Percentiles rank a stretch among this genome's conserved stretches.
Conservation (phyloP, 2,888 invertebrate species). For the Cotesia congregata region DNA sequence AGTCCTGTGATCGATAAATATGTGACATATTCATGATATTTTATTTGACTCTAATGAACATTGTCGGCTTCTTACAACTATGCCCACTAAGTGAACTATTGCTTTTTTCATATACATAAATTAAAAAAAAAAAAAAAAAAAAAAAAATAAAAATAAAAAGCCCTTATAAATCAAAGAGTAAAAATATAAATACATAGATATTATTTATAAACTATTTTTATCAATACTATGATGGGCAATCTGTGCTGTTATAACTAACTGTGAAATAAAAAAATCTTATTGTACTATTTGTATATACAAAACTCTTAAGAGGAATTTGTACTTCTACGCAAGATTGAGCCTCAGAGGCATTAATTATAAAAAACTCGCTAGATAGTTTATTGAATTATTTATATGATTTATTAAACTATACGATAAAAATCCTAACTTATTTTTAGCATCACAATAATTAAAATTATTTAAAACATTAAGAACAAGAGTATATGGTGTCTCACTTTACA, state of each 20-base stretch:
- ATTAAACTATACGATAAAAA: background rate
- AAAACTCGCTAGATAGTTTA: background rate
- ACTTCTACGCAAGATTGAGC: conserved; percentile 29
- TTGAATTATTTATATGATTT: conserved; percentile 4
- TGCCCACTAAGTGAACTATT: conserved; percentile 16
- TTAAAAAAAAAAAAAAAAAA: background rate
- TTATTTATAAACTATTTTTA: background rate
- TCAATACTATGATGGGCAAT: conserved; percentile 19
- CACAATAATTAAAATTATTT: background rate
- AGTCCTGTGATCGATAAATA: conserved; percentile 19
- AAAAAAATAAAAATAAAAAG: conserved; percentile 25
- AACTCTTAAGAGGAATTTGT: conserved; percentile 42
- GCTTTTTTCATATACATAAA: background rate
- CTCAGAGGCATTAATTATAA: background rate
- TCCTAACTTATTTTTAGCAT: conserved; percentile 2
- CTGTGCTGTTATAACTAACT: background rate
- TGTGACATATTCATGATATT: conserved; percentile 20
- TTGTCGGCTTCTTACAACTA: conserved; percentile 12
- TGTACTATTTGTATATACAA: conserved; percentile 19
- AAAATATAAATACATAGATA: background rate
- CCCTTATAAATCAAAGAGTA: conserved; percentile 39
- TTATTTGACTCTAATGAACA: background rate
- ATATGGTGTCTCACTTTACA: conserved; percentile 26
- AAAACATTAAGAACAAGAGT: conserved; percentile 26
- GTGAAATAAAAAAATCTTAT: background rate